A percentile compares a stretch with the other conserved stretches of the same genome.
Evolutionary conservation across 2,113 vertebrate species (phyloP).

Genomic region (Penelope pileata): DNA sequence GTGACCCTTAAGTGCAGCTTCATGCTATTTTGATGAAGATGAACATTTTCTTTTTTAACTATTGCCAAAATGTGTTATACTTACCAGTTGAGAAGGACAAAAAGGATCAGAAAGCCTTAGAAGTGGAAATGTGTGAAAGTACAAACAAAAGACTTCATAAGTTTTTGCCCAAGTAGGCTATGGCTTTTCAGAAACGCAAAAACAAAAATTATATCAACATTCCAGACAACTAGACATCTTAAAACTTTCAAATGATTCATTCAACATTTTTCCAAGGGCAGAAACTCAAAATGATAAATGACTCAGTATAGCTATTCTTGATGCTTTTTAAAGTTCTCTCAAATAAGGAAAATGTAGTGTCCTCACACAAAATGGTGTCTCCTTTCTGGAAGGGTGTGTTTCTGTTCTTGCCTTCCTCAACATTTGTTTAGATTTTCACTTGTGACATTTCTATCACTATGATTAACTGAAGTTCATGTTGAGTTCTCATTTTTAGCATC

Average conservation of each 20-base stretch:
- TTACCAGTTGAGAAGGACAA: not conserved
- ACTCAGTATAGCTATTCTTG: not conserved
- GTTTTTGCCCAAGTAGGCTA: not conserved
- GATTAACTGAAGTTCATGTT: not conserved
- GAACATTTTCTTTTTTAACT: not conserved
- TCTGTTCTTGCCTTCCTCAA: not conserved
- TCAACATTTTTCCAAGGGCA: not conserved
- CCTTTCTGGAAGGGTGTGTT: not conserved
- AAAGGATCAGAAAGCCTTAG: not conserved
- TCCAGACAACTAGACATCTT: not conserved
- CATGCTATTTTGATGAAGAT: not conserved
- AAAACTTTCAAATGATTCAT: not conserved
- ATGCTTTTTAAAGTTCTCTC: not conserved
- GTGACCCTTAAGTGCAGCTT: not conserved
- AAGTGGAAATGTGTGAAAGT: not conserved
- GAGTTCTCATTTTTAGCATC: not conserved
- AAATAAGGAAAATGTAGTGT: not conserved
- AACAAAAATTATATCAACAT: not conserved
- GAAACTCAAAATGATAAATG: not conserved
- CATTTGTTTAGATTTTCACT: not conserved
- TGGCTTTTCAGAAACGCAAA: not conserved
- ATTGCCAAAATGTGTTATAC: not conserved
- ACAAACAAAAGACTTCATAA: not conserved
- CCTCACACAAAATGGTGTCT: not conserved
- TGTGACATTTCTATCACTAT: not conserved